Percentiles rank a stretch among this genome's conserved stretches.
Evolutionary conservation across 2,888 invertebrate species (phyloP).

Genomic region (Orchesellides sinensis): DNA sequence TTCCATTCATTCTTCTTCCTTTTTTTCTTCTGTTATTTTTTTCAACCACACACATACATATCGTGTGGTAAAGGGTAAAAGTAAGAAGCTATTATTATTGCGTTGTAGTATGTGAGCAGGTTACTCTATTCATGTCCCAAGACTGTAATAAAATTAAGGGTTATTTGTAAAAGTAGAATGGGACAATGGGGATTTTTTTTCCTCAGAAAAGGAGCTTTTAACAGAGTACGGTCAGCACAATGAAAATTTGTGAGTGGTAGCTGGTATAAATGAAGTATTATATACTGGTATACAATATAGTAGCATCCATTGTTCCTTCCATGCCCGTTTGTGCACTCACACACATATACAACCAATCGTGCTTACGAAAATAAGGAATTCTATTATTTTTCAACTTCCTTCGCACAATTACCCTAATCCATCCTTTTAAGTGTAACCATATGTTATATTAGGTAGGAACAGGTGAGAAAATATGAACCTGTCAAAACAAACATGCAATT

Average conservation of each 20-base stretch:
- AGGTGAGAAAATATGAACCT: constrained; percentile 66
- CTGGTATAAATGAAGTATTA: too few species aligned
- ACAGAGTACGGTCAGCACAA: constrained; percentile 48
- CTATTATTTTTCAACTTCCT: constrained; percentile 30
- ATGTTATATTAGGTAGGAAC: constrained; percentile 25
- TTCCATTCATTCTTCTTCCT: constrained; percentile 28
- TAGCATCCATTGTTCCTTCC: background rate
- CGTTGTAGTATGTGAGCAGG: background rate
- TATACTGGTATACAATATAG: background rate
- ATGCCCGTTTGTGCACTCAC: background rate
- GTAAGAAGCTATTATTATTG: constrained; percentile 13
- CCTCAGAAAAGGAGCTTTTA: constrained; percentile 54
- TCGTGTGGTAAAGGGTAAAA: too few species aligned
- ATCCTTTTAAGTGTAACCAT: constrained; percentile 38
- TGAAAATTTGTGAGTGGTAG: constrained; percentile 32
- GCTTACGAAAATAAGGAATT: background rate
- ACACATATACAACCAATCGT: background rate
- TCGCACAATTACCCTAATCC: constrained; percentile 25
- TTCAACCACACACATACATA: background rate
- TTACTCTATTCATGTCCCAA: constrained; percentile 57
- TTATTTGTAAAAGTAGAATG: constrained; percentile 72
- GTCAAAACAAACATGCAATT: constrained; percentile 66
- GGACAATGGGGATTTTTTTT: constrained; percentile 68
- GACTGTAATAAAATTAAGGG: constrained; percentile 73
- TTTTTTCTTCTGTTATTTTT: background rate